These are phyloP conservation scores for Nematopogon swammerdamellus DNA, from an alignment of 2,888 invertebrate genomes.

Conservation along the genomic window DNA sequence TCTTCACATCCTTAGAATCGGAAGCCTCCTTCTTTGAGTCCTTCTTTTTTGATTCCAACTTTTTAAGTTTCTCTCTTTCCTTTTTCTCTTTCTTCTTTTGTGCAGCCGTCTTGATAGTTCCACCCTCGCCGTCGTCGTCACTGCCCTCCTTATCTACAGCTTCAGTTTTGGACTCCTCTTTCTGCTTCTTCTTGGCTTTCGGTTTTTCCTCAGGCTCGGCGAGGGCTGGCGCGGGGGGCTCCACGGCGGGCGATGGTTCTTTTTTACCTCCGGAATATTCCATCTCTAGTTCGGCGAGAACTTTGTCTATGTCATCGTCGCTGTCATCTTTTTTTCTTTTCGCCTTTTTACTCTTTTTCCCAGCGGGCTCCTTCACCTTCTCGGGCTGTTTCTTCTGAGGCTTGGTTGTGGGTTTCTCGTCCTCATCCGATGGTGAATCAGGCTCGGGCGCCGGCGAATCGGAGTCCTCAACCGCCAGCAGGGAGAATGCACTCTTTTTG, in stretches of 20 bases:
- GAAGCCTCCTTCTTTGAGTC: slow-evolving; percentile 23
- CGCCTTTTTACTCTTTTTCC: slow-evolving; percentile 70
- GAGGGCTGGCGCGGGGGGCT: slow-evolving; percentile 14
- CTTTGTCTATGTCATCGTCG: slow-evolving; percentile 80
- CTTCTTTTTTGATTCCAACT: slow-evolving; percentile 64
- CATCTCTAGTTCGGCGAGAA: slow-evolving; percentile 77
- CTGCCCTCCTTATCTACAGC: slow-evolving; percentile 34
- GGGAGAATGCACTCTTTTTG: slow-evolving; percentile 62
- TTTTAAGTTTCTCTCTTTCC: slow-evolving; percentile 74
- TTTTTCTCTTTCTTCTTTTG: slow-evolving; percentile 91
- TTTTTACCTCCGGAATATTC: slow-evolving; percentile 70
- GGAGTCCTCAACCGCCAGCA: slow-evolving; percentile 64
- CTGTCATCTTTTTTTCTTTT: slow-evolving; percentile 73
- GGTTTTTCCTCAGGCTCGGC: slow-evolving; percentile 27
- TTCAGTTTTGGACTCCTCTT: slow-evolving; percentile 28
- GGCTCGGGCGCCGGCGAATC: slow-evolving; percentile 45
- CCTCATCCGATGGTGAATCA: slow-evolving; percentile 44
- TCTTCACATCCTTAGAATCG: slow-evolving; percentile 22
- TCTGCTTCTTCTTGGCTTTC: slow-evolving; percentile 35
- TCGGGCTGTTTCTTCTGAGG: slow-evolving; percentile 29
- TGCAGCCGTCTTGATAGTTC: slow-evolving; percentile 74
- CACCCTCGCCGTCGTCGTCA: slow-evolving; percentile 53
- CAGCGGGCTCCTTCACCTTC: slow-evolving; percentile 45
- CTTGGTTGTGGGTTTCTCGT: slow-evolving; percentile 31
- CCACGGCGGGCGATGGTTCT: slow-evolving; percentile 37